phyloP scores from a whole-genome alignment of 2,888 invertebrate genomes.

The Tillus elongatus region DNA sequence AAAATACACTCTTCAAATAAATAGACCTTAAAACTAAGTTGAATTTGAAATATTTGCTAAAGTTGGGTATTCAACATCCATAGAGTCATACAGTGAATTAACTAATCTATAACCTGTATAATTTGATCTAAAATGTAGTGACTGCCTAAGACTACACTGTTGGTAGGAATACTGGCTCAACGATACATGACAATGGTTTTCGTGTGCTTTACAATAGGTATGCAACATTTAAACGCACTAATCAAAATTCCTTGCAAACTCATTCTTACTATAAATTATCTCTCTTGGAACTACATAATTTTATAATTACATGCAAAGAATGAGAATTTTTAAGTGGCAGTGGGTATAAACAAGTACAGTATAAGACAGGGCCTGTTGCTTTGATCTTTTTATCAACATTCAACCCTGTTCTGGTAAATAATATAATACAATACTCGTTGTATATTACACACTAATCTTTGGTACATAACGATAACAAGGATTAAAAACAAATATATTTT shows the following conservation, averaged over 20 bases:
- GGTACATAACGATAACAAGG: too few species aligned
- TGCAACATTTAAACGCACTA: constrained; percentile 25
- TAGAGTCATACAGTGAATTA: constrained; percentile 20
- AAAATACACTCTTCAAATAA: too few species aligned
- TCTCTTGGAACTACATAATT: not conserved
- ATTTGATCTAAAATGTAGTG: constrained; percentile 41
- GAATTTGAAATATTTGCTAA: too few species aligned
- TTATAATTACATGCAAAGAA: too few species aligned
- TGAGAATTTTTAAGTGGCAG: constrained; percentile 25
- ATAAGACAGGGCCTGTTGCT: constrained; percentile 1
- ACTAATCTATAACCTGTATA: constrained; percentile 33
- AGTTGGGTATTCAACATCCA: too few species aligned
- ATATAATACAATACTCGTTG: not conserved
- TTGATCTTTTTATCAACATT: not conserved
- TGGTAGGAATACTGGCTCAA: constrained; percentile 41
- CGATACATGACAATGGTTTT: constrained; percentile 30
- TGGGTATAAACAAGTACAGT: constrained; percentile 19
- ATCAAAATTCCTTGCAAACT: constrained; percentile 22
- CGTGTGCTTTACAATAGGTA: constrained; percentile 27
- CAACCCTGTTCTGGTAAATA: not conserved
- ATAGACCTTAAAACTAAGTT: too few species aligned
- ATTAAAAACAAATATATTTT: too few species aligned
- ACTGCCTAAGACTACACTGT: constrained; percentile 34
- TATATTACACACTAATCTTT: not conserved
- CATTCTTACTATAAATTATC: constrained; percentile 6